Conservation (phyloP, 2,888 invertebrate species). For the Emmelina monodactyla region DNA sequence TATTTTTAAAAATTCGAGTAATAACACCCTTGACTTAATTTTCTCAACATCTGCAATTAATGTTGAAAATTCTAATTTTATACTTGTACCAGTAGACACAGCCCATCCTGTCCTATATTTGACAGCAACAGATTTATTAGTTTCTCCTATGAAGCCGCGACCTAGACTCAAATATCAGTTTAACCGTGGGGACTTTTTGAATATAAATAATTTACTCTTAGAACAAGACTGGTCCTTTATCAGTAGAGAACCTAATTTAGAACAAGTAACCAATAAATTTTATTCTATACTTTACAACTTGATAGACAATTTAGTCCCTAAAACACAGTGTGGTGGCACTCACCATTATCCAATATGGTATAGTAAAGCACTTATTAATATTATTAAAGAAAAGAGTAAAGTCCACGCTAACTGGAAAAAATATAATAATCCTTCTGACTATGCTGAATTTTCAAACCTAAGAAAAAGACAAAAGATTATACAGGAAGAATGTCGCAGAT, state of each 20-base stretch:
- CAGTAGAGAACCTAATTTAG: neutral
- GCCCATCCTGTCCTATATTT: neutral
- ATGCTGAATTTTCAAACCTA: neutral
- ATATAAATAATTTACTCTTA: neutral
- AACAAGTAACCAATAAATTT: neutral
- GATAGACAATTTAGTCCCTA: neutral
- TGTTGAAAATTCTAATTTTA: too few species aligned
- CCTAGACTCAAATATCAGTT: neutral
- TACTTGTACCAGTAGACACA: neutral
- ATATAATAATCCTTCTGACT: too few species aligned
- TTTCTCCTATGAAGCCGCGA: neutral
- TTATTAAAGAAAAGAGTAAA: too few species aligned
- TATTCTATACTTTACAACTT: neutral
- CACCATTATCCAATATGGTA: neutral
- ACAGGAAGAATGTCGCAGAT: neutral
- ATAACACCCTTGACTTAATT: too few species aligned
- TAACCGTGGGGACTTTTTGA: neutral
- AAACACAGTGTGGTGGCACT: neutral
- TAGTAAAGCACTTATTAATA: neutral
- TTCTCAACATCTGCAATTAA: too few species aligned
- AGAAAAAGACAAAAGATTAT: neutral
- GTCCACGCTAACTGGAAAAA: too few species aligned
- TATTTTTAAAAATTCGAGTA: too few species aligned
- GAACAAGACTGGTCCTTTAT: constrained; percentile 1
- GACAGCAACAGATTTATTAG: neutral